A percentile compares a stretch with the other conserved stretches of the same genome.
These are phyloP conservation scores for Rhinoptilus africanus DNA, from an alignment of 2,113 vertebrate species.

Conservation along the genomic window DNA sequence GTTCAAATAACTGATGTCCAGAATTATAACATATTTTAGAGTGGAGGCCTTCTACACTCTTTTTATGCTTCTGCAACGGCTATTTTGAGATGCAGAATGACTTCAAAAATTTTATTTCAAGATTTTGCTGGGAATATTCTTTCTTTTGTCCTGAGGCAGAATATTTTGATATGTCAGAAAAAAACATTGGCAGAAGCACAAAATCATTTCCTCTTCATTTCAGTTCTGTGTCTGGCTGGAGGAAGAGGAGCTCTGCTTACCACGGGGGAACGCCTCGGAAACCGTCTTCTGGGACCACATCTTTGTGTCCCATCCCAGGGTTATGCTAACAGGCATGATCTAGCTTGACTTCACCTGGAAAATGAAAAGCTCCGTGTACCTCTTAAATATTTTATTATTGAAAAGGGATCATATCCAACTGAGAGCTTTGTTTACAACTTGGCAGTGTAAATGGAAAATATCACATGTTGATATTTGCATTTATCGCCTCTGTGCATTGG, in stretches of 20 bases:
- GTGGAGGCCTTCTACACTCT: neutral
- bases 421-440: conserved; percentile 37
- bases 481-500: conserved; percentile 27
- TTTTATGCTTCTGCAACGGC: neutral
- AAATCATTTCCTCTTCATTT: neutral
- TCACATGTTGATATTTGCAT: conserved; percentile 28
- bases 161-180: neutral
- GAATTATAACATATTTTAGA: neutral
- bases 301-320: neutral
- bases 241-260: neutral
- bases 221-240: neutral
- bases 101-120: neutral
- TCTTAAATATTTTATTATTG: conserved; percentile 44
- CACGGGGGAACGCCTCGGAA: neutral
- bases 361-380: neutral
- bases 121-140: neutral
- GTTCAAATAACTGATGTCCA: neutral
- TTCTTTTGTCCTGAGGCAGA: neutral
- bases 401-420: conserved; percentile 5
- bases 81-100: neutral
- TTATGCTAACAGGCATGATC: neutral
- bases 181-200: neutral
- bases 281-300: neutral
- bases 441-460: conserved; percentile 48
- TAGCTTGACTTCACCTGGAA: neutral